phyloP scores from a whole-genome alignment of 2,888 invertebrate genomes.

The Tineola bisselliella region DNA sequence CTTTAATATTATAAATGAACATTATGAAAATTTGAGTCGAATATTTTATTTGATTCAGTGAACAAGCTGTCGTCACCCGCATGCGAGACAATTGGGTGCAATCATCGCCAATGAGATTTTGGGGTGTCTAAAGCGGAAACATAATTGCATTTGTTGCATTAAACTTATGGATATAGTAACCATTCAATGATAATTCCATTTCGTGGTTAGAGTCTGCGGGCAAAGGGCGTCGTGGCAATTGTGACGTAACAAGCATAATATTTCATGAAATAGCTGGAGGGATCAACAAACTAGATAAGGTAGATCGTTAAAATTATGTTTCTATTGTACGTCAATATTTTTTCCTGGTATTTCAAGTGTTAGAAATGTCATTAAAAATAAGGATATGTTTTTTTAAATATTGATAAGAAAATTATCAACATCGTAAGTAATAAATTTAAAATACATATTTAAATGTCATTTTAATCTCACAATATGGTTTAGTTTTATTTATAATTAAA shows the following conservation, averaged over 20 bases:
- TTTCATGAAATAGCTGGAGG: slow-evolving; percentile 5
- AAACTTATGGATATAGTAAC: slow-evolving; percentile 57
- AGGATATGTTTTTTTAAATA: background rate
- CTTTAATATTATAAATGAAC: background rate
- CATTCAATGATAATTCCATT: slow-evolving; percentile 58
- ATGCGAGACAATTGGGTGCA: slow-evolving; percentile 62
- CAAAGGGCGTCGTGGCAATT: slow-evolving; percentile 29
- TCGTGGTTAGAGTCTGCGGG: slow-evolving; percentile 39
- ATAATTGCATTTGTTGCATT: slow-evolving; percentile 63
- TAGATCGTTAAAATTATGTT: background rate
- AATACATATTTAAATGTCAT: background rate
- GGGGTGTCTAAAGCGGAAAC: slow-evolving; percentile 34
- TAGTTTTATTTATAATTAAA: background rate
- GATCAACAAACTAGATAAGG: slow-evolving; percentile 9
- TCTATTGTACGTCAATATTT: background rate
- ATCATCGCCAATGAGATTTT: slow-evolving; percentile 65
- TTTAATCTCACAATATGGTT: background rate
- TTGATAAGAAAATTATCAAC: background rate
- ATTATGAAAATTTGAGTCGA: background rate
- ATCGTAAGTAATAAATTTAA: slow-evolving; percentile 6
- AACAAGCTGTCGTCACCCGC: slow-evolving; percentile 61
- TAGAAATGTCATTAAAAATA: background rate
- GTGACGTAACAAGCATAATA: slow-evolving; percentile 16
- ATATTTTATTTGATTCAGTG: slow-evolving; percentile 22
- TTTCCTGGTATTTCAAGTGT: background rate